phyloP scores from a whole-genome alignment of 1,140 invertebrate species.

The Hyphantria cunea region DNA sequence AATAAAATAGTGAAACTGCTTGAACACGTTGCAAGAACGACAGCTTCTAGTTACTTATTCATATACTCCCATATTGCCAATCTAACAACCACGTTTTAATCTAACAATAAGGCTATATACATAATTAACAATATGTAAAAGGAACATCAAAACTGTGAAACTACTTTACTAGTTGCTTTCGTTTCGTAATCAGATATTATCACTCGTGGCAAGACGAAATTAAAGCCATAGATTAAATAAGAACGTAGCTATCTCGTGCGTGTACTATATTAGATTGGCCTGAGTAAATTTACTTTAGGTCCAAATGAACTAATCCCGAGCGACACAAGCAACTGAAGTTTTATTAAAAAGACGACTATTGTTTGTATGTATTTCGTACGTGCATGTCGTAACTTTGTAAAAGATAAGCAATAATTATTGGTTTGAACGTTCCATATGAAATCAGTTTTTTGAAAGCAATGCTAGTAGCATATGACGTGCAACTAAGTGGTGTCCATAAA shows the following conservation, averaged over 20 bases:
- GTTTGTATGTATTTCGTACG: conserved; percentile 28
- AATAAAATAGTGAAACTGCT: too few species aligned
- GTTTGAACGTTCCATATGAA: conserved; percentile 17
- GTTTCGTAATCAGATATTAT: conserved; percentile 23
- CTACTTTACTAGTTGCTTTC: conserved; percentile 22
- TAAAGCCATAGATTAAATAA: conserved; percentile 55
- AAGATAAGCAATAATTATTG: conserved; percentile 19
- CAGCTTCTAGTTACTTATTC: too few species aligned
- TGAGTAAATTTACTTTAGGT: conserved; percentile 66
- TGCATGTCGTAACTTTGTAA: conserved; percentile 15
- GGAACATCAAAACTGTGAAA: conserved; percentile 3
- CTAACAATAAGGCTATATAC: too few species aligned
- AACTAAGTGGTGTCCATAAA: conserved; percentile 52
- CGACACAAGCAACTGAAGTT: conserved; percentile 44
- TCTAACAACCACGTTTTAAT: too few species aligned
- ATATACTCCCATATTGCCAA: too few species aligned
- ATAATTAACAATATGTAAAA: conserved; percentile 35
- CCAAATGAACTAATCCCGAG: conserved; percentile 61
- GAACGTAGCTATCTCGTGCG: conserved; percentile 51
- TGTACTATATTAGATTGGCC: conserved; percentile 61
- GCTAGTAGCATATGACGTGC: conserved; percentile 45
- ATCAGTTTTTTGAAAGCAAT: conserved; percentile 37
- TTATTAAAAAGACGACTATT: conserved; percentile 50
- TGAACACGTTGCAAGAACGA: too few species aligned
- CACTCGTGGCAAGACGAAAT: conserved; percentile 39